Evolutionary conservation across 2,888 invertebrate genomes (phyloP), one percentile per base, ranked within the genome.

Genomic region (Macropis europaea): DNA sequence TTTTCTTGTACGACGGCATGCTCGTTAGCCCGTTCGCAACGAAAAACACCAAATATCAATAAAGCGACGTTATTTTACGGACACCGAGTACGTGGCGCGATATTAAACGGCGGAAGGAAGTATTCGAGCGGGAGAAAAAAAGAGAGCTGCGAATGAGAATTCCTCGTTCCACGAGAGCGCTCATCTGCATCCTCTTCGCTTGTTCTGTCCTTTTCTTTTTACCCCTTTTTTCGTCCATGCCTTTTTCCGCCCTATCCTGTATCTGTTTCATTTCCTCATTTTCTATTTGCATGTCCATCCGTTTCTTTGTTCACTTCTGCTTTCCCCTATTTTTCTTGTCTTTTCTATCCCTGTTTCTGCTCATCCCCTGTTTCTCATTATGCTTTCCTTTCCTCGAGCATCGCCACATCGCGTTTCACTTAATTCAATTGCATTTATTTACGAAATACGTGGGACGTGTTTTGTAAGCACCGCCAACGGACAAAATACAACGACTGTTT

Each of bases 21-120:
- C n/a, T 24, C 24, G 38, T 22, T 38, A 22, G 17, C 9, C 6
- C 17, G 42, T 13, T 17, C 7, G 9, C 22, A 42, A 53, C 42
- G 11, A 28, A 30, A 30, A n/a, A 15, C 36, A 45, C 3, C 17
- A 30, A n/a, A 15, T 30, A 45, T 3, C 17, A 52, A 52, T 13
- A 40, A 43, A 56, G 7, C 22, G 7, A 4, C 42, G 19, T 15
- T 57, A 32, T 70, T 76, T 73, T 28, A 43, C 45, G 48, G 53
- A 54, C 76, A 60, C 56, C 30, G 38, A 11, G 60, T 67, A 45
- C 9, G 52, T 56, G 15, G 60, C 45, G 42, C 53, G 63, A 76
- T 77, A 77, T 77, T 77, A 77, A 77, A 67, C 63, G 61, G 34
- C 60, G 68, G 69, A 76, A 76, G 68, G 56, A 73, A 77, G 43